phyloP scores from a whole-genome alignment of 1,140 invertebrate genomes.

The Trissolcus basalis region DNA sequence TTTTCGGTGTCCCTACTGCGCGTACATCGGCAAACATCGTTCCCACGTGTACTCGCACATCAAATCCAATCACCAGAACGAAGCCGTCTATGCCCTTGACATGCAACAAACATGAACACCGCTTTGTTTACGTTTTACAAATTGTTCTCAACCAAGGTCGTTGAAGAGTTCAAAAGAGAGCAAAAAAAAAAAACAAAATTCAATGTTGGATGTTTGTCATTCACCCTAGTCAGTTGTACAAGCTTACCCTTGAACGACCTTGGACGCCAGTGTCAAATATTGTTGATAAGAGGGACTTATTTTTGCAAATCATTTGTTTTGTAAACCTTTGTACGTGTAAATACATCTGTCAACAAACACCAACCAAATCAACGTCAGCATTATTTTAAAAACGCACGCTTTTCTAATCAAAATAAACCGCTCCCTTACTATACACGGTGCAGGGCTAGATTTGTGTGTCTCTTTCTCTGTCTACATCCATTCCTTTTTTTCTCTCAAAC shows the following conservation, averaged over 20 bases:
- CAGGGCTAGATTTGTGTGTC: slow-evolving; percentile 15
- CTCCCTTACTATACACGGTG: slow-evolving; percentile 18
- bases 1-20: slow-evolving; percentile 72
- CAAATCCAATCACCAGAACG: slow-evolving; percentile 64
- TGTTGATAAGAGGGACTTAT: too few relatives aligned
- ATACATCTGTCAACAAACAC: slow-evolving; percentile 22
- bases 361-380: slow-evolving; percentile 18
- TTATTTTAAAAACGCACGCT: slow-evolving; percentile 27
- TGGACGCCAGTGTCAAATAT: too few relatives aligned
- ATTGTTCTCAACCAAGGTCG: too few relatives aligned
- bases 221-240: too few relatives aligned
- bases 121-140: too few relatives aligned
- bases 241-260: too few relatives aligned
- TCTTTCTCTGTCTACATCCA: slow-evolving; percentile 26
- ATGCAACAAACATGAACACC: slow-evolving; percentile 31
- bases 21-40: slow-evolving; percentile 63
- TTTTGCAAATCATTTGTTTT: too few relatives aligned
- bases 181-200: too few relatives aligned
- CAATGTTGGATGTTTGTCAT: too few relatives aligned
- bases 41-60: slow-evolving; percentile 64
- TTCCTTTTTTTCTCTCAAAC: slow-evolving; percentile 8
- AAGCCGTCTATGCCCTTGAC: slow-evolving; percentile 65
- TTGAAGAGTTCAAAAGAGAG: too few relatives aligned
- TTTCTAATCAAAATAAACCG: not conserved
- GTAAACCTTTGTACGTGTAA: too few relatives aligned